phyloP scores from a whole-genome alignment of 1,140 invertebrate species.

The Adelges cooleyi region DNA sequence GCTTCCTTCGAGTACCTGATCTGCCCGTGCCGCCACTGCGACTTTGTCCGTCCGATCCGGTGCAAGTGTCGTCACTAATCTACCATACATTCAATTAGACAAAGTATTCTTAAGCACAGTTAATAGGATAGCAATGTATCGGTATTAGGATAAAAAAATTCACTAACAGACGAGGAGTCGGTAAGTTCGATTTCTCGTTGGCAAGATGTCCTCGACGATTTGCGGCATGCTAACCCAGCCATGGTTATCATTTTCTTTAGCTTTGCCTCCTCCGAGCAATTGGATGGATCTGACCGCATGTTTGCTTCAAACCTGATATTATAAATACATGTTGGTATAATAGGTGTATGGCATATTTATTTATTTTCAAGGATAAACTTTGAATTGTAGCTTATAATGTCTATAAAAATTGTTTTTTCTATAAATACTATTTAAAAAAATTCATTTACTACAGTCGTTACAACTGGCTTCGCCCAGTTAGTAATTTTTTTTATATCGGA shows the following conservation, averaged over 20 bases:
- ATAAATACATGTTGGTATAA: too few relatives aligned
- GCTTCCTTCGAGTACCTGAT: constrained; percentile 41
- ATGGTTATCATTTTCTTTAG: neutral
- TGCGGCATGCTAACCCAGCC: neutral
- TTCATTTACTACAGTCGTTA: too few relatives aligned
- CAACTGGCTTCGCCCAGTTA: too few relatives aligned
- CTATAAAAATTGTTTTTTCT: too few relatives aligned
- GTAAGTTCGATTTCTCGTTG: constrained; percentile 31
- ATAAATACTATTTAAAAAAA: too few relatives aligned
- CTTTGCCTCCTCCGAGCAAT: neutral
- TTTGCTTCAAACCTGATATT: neutral
- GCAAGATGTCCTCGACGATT: constrained; percentile 8
- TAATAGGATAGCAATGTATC: too few relatives aligned
- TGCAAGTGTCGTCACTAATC: constrained; percentile 30
- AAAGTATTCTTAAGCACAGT: neutral
- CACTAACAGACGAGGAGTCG: constrained; percentile 32
- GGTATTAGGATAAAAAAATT: neutral
- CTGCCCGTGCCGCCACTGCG: constrained; percentile 1
- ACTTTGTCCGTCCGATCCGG: neutral
- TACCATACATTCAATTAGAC: constrained; percentile 11
- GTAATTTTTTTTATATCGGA: too few relatives aligned
- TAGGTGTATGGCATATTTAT: too few relatives aligned
- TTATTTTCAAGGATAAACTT: too few relatives aligned
- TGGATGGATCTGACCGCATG: constrained; percentile 13
- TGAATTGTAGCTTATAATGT: too few relatives aligned